Base-by-base conservation (phyloP, 2,797 vertebrate species). In the Scolopax bukidnonensis region DNA sequence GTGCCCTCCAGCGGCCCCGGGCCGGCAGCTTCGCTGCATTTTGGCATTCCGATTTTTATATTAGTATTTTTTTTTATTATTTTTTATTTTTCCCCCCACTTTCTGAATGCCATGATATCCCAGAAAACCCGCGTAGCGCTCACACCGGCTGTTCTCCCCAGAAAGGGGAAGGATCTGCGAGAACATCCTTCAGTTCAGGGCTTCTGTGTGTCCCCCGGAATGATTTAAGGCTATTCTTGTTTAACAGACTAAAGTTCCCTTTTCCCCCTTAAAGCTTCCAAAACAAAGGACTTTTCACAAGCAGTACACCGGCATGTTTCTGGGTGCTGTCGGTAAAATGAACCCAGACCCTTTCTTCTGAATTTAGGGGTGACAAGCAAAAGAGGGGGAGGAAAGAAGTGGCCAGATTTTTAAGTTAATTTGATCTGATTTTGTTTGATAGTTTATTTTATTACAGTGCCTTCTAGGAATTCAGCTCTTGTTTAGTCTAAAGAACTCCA, bases 1-100 rank as follows among this genome's bases (percentile, higher is more conserved):
- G 73, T 97, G 98, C 98, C 98, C 96, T 97, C 98, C 98, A 83
- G 96, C 93, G 98, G 97, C 27, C 15, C 5, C 4, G 59, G 11
- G 3, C 20, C n/a, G 45, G 43, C 21, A 54, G 53, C 23, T 1
- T 41, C 28, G 1, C 32, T 3, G 11, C 2, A 2, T 21, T 38
- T 28, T 3, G 32, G 8, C 61, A 1, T 4, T 4, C 3, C 0
- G 1, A 18, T 10, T 13, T 50, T 56, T 13, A 11, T 43, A 40
- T 28, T 40, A 36, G 8, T 36, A 36, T 61, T 38, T 38, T 36
- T 13, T 40, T 40, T 40, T 36, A 36, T 36, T 36, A 36, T 36
- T 36, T 40, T 40, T 40, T 40, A 40, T 41, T 41, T 41, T 41
- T 41, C 15, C 43, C 36, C 14, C 13, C 38, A 2, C 6, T 11